phyloP scores from a whole-genome alignment of 2,797 vertebrate genomes.

The Benthosema pterotum region DNA sequence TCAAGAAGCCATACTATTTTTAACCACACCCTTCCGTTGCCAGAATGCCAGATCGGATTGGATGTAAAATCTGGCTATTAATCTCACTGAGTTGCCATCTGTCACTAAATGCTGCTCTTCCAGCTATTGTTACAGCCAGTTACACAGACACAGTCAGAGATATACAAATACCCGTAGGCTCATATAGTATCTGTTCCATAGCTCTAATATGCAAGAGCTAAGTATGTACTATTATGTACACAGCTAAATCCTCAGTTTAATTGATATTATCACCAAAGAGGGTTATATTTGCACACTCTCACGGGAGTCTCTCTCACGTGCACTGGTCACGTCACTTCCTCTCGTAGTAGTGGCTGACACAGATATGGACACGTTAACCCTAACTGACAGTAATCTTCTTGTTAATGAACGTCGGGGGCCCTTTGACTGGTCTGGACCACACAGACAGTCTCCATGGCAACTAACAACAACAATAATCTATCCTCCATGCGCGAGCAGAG shows the following conservation, averaged over 20 bases:
- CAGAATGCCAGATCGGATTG: constrained; percentile 76
- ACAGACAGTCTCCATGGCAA: no score
- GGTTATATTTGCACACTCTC: neutral
- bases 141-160: constrained; percentile 28
- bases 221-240: neutral
- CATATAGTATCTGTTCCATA: no score
- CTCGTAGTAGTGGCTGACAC: constrained; percentile 2
- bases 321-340: constrained; percentile 19
- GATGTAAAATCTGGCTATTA: constrained; percentile 79
- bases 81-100: constrained; percentile 83
- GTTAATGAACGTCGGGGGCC: constrained; percentile 9
- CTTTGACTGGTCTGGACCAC: constrained; percentile 33
- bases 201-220: no score
- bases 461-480: no score
- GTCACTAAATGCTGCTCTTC: constrained; percentile 64
- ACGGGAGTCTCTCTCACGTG: constrained; percentile 5
- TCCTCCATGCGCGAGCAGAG: neutral
- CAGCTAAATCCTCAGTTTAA: neutral
- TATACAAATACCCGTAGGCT: constrained; percentile 11
- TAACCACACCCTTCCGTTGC: constrained; percentile 66
- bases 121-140: constrained; percentile 44
- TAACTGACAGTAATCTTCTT: constrained; percentile 48
- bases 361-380: no score
- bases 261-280: neutral
- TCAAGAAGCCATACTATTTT: constrained; percentile 75